Evolutionary conservation across 2,797 vertebrate species (phyloP).

Genomic region (Botia kubotai): DNA sequence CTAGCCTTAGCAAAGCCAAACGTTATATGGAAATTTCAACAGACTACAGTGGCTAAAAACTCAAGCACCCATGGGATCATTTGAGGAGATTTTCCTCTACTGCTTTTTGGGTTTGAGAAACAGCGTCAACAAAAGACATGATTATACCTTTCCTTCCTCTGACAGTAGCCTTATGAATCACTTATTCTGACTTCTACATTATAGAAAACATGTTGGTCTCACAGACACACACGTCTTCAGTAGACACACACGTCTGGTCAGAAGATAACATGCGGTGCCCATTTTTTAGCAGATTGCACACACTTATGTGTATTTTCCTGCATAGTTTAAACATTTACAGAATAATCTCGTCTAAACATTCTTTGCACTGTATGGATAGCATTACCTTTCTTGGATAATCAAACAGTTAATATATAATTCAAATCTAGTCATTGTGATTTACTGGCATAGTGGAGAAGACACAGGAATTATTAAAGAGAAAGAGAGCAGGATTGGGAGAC

Average conservation of each 20-base stretch:
- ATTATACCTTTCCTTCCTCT: background rate
- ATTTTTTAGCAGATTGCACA: conserved; percentile 21
- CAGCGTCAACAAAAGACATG: conserved; percentile 28
- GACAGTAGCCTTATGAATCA: conserved; percentile 26
- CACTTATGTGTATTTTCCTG: conserved; percentile 9
- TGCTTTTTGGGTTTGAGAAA: conserved; percentile 8
- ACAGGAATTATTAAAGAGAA: no score
- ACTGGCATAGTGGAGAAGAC: no score
- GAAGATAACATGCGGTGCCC: conserved; percentile 11
- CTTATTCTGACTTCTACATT: conserved; percentile 36
- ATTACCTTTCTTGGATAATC: background rate
- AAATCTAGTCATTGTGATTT: background rate
- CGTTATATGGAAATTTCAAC: background rate
- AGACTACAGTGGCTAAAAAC: background rate
- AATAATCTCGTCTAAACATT: conserved; percentile 22
- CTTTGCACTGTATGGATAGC: background rate
- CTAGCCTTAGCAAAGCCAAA: background rate
- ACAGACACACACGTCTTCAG: conserved; percentile 16
- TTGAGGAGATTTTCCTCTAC: conserved; percentile 4
- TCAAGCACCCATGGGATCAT: background rate
- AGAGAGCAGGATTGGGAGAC: no score
- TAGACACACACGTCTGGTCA: conserved; percentile 12
- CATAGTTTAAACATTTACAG: conserved; percentile 20
- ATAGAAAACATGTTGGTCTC: conserved; percentile 40
- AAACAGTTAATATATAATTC: background rate